Conservation (phyloP, 2,888 invertebrate genomes). For the Trachelus stipa region DNA sequence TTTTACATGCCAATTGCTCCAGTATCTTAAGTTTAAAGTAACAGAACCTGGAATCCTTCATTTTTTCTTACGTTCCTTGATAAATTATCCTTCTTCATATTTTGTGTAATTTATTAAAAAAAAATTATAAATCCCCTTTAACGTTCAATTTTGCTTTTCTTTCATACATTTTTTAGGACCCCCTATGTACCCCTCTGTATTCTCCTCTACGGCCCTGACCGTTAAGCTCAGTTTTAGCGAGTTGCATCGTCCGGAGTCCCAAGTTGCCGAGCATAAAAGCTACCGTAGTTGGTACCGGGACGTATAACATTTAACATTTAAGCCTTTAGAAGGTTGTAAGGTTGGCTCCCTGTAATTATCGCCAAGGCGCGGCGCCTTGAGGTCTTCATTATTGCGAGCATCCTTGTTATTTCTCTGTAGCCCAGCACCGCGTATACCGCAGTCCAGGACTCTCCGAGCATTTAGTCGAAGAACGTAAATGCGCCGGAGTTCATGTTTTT, state of each 20-base stretch:
- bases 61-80: too few relatives aligned
- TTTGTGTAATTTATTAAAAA: too few relatives aligned
- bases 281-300: slow-evolving; percentile 57
- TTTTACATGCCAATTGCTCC: too few relatives aligned
- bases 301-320: slow-evolving; percentile 65
- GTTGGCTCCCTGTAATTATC: slow-evolving; percentile 67
- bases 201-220: background rate
- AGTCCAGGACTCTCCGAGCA: too few relatives aligned
- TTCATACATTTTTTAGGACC: background rate
- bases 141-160: too few relatives aligned
- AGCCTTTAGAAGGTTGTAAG: slow-evolving; percentile 67
- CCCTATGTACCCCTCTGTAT: background rate
- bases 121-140: too few relatives aligned
- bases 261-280: slow-evolving; percentile 57
- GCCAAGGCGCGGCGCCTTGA: slow-evolving; percentile 66
- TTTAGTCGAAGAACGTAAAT: too few relatives aligned
- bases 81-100: too few relatives aligned
- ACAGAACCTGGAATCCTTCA: too few relatives aligned
- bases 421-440: slow-evolving; percentile 34
- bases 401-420: slow-evolving; percentile 64
- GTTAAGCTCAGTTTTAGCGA: slow-evolving; percentile 8
- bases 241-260: slow-evolving; percentile 15
- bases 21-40: too few relatives aligned
- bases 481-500: too few relatives aligned
- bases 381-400: slow-evolving; percentile 66